phyloP scores from a whole-genome alignment of 1,140 invertebrate genomes.

The Drosophila lowei region DNA sequence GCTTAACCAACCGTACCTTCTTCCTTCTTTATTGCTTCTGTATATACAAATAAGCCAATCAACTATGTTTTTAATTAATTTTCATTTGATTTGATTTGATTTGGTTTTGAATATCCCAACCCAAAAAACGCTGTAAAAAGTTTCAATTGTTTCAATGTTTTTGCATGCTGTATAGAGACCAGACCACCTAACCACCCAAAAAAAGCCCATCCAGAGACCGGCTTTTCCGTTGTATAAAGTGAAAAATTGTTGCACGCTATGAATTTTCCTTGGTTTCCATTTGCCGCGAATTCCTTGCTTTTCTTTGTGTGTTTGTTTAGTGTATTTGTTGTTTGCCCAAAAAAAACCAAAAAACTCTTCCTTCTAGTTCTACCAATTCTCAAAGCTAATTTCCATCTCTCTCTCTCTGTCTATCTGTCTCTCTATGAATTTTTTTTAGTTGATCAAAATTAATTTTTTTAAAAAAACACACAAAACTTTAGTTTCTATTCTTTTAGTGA shows the following conservation, averaged over 20 bases:
- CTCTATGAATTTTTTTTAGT: slow-evolving; percentile 43
- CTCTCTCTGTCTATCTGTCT: slow-evolving; percentile 24
- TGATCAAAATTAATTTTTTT: slow-evolving; percentile 18
- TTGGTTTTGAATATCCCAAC: slow-evolving; percentile 4
- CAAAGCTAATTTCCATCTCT: not conserved
- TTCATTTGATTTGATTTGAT: slow-evolving; percentile 9
- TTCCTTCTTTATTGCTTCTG: slow-evolving; percentile 26
- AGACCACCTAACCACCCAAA: not conserved
- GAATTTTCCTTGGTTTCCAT: slow-evolving; percentile 40
- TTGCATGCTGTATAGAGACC: slow-evolving; percentile 30
- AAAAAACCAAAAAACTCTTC: slow-evolving; percentile 16
- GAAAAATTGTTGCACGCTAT: slow-evolving; percentile 48
- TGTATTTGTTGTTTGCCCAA: slow-evolving; percentile 49
- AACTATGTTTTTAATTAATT: slow-evolving; percentile 17
- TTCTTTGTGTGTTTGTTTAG: slow-evolving; percentile 56
- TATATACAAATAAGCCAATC: slow-evolving; percentile 34
- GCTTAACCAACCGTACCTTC: slow-evolving; percentile 31
- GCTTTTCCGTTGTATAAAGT: slow-evolving; percentile 13
- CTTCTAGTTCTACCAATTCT: slow-evolving; percentile 22
- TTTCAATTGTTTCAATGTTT: slow-evolving; percentile 40
- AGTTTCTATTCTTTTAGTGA: slow-evolving; percentile 43
- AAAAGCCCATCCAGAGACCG: slow-evolving; percentile 1
- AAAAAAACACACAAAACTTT: slow-evolving; percentile 33
- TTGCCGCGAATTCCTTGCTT: slow-evolving; percentile 34
- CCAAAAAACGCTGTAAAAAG: slow-evolving; percentile 40